phyloP scores from a whole-genome alignment of 2,113 vertebrate genomes.

The Dipodomys stephensi region DNA sequence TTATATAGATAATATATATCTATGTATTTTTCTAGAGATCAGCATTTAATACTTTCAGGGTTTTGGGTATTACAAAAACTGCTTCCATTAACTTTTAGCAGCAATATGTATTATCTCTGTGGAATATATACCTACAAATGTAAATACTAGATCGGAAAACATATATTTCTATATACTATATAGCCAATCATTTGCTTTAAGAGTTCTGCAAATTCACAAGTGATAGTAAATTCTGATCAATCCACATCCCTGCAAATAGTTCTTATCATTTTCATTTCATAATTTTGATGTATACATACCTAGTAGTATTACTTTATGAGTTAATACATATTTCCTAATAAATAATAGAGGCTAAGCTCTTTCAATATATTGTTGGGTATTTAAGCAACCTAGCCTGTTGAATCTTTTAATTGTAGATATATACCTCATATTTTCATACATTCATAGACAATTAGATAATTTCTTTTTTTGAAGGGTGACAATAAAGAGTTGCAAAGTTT shows the following conservation, averaged over 20 bases:
- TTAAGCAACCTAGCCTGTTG: not conserved
- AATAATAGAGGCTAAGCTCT: not conserved
- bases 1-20: not conserved
- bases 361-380: not conserved
- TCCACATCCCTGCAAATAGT: not conserved
- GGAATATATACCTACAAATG: not conserved
- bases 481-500: not conserved
- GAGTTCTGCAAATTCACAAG: not conserved
- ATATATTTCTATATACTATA: not conserved
- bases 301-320: not conserved
- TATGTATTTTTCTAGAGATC: not conserved
- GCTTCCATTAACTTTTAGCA: not conserved
- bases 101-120: not conserved
- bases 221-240: not conserved
- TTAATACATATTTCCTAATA: not conserved
- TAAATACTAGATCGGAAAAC: not conserved
- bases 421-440: too few relatives aligned
- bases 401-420: too few relatives aligned
- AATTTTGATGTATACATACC: not conserved
- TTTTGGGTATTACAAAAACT: not conserved
- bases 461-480: not conserved
- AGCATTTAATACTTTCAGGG: not conserved
- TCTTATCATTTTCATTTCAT: constrained; percentile 1
- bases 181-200: not conserved
- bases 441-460: too few relatives aligned